Base-by-base conservation (phyloP, 2,888 invertebrate species). In the Rhimphoctona megacephalus region DNA sequence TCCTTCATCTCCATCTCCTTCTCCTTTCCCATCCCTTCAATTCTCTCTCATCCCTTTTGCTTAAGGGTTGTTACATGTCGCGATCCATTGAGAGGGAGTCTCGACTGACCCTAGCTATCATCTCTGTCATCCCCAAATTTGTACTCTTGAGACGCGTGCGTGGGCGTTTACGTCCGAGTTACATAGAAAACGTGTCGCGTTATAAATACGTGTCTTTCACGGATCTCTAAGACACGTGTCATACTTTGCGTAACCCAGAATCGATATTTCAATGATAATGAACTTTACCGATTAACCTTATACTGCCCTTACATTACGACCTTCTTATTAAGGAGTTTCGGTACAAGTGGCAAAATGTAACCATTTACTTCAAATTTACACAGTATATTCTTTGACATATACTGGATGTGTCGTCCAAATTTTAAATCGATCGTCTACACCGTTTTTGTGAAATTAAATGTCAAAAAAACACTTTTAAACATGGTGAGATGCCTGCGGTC, bases 61-160 rank as follows among this genome's bases (percentile, higher is more conserved):
- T 17, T 83, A 86, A 88, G 89, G 89, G 89, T 85, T 89, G 89
- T 88, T 89, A 85, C 83, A 72, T 85, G 69, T 72, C 80, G 33
- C 46, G 72, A 49, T 80, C 73, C 83, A 25, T 66, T 22, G 46
- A 70, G 76, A 64, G 81, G 61, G 46, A 74, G n/a, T 78, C 49
- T 72, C 73, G 91, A 91, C 90, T 92, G 91, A 92, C 92, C 92
- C 90, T 88, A 90, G 88, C 90, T 90, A 91, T 92, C n/a, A 90
- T 64, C 89, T 91, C 64, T 81, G 77, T 72, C 64, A 46, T 66
- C 78, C 80, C 67, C 46, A 81, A 77, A 25, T 83, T 83, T 72
- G 39, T 52, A 30, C 57, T 57, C 82, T 73, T 52, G 49, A 74
- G 70, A 76, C 83, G 80, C 85, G 82, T 73, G 90, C 85, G 90